phyloP scores from a whole-genome alignment of 2,797 vertebrate species.

The Phataginus tricuspis region DNA sequence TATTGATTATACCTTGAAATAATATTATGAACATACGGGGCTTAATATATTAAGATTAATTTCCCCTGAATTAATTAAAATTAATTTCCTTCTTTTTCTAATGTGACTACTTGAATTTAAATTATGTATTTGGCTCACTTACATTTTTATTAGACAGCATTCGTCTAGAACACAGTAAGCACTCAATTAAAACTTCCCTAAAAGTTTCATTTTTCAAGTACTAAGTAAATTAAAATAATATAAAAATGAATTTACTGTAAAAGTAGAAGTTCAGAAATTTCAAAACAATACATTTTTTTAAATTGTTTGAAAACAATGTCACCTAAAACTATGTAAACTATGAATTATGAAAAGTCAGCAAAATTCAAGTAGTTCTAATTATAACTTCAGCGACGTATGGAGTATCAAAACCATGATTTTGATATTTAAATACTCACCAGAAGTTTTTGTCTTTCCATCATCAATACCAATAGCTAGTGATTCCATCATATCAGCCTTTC shows the following conservation, averaged over 20 bases:
- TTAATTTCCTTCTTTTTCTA: constrained; percentile 11
- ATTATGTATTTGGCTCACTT: background rate
- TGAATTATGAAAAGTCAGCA: constrained; percentile 28
- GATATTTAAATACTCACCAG: constrained; percentile 85
- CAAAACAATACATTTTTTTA: background rate
- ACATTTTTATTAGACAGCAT: background rate
- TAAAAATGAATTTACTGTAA: constrained; percentile 38
- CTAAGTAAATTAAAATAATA: background rate
- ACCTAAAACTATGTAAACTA: background rate
- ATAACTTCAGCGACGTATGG: background rate
- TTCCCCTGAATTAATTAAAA: background rate
- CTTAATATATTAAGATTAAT: constrained; percentile 28
- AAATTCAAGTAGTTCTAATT: background rate
- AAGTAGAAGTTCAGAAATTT: constrained; percentile 41
- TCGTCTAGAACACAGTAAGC: background rate
- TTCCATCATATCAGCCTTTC: constrained; percentile 93
- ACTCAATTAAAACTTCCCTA: background rate
- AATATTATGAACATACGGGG: background rate
- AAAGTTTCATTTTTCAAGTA: constrained; percentile 22
- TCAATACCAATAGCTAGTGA: constrained; percentile 92
- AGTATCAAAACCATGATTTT: constrained; percentile 13
- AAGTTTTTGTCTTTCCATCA: constrained; percentile 93
- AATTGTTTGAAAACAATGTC: background rate
- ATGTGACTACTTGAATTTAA: background rate
- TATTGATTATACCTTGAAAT: background rate